These are phyloP conservation scores for Nesogale talazaci DNA, from an alignment of 2,113 vertebrate genomes.

Conservation along the genomic window DNA sequence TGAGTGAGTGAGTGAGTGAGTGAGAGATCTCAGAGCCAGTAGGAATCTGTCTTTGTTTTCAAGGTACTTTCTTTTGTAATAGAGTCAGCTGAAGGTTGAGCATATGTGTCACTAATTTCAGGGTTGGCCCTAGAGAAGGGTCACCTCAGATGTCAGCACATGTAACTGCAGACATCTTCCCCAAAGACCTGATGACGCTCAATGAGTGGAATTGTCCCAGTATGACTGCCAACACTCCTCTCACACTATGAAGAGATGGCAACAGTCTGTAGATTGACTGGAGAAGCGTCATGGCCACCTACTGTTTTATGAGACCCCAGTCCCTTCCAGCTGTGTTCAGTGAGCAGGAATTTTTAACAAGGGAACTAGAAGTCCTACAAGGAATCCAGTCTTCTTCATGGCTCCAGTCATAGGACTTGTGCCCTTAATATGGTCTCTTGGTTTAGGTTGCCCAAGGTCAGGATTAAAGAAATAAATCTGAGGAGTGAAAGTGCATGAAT, in stretches of 20 bases:
- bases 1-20: too few species aligned
- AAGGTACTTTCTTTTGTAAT: background rate
- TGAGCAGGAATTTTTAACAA: background rate
- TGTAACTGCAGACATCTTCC: background rate
- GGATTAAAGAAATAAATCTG: background rate
- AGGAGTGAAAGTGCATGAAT: background rate
- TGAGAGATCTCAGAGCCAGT: background rate
- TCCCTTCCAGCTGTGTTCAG: background rate
- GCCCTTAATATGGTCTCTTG: background rate
- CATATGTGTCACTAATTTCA: background rate
- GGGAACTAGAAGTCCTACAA: background rate
- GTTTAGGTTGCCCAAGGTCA: background rate
- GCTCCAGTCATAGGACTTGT: background rate
- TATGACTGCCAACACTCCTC: fast-evolving
- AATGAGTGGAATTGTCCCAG: background rate
- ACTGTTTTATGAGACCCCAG: background rate
- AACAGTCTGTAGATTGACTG: background rate
- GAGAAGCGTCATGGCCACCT: background rate
- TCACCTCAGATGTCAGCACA: background rate
- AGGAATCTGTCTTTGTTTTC: background rate
- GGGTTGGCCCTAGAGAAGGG: background rate
- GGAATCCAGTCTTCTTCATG: background rate
- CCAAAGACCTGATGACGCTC: background rate
- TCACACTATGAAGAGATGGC: background rate
- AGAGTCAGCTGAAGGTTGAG: background rate